A percentile compares a stretch with the other conserved stretches of the same genome.
These are phyloP conservation scores for Empidonax traillii DNA, from an alignment of 2,113 vertebrate species.

Conservation along the genomic window DNA sequence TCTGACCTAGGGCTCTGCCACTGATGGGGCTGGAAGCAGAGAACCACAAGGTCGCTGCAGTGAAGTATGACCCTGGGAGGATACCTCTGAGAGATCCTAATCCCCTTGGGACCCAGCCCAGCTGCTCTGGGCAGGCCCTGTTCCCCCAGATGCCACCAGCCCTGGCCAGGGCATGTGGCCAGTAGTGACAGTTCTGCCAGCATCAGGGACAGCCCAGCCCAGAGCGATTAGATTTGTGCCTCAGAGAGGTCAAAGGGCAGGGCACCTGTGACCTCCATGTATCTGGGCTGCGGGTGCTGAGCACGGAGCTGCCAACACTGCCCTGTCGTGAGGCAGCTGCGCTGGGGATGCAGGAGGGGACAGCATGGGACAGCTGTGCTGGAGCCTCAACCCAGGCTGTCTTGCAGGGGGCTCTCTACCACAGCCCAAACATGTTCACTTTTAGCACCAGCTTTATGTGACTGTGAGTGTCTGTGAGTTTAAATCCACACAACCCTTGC, in stretches of 20 bases:
- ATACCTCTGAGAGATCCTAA: background rate
- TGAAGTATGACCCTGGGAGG: background rate
- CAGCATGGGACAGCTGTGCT: fast-evolving
- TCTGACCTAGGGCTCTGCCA: background rate
- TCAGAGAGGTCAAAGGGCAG: background rate
- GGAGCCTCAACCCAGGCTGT: background rate
- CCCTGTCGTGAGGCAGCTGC: fast-evolving
- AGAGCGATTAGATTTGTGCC: background rate
- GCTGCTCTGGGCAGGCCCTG: background rate
- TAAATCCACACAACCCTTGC: background rate
- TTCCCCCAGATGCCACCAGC: background rate
- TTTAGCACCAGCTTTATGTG: background rate
- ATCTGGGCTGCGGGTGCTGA: fast-evolving
- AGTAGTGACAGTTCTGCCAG: background rate
- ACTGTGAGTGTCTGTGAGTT: background rate
- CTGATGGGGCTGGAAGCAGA: fast-evolving
- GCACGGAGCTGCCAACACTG: background rate
- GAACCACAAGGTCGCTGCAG: background rate
- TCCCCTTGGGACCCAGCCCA: background rate
- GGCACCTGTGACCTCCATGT: background rate
- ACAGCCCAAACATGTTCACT: background rate
- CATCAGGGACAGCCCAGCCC: background rate
- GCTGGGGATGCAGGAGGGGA: background rate
- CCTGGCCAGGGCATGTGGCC: background rate
- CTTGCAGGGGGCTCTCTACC: background rate